phyloP scores from a whole-genome alignment of 2,113 vertebrate genomes.

The Pterocles burchelli region DNA sequence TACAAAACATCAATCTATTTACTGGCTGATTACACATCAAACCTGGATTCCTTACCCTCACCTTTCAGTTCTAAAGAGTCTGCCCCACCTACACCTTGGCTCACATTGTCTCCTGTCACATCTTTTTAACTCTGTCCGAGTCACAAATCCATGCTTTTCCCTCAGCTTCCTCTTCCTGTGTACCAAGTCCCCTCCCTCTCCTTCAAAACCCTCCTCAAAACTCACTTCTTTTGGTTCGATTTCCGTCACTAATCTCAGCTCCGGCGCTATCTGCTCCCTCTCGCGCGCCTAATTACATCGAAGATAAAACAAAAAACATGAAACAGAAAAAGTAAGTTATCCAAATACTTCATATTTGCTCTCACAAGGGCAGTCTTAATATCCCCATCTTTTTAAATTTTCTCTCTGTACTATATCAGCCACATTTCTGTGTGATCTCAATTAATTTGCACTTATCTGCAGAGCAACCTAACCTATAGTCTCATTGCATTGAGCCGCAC shows the following conservation, averaged over 20 bases:
- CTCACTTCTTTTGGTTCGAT: slow-evolving; percentile 75
- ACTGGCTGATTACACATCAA: slow-evolving; percentile 7
- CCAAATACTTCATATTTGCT: slow-evolving; percentile 40
- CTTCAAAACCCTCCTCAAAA: slow-evolving; percentile 74
- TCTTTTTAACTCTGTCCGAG: slow-evolving; percentile 45
- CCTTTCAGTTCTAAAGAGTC: slow-evolving; percentile 42
- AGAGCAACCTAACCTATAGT: background rate
- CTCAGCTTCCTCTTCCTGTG: slow-evolving; percentile 68
- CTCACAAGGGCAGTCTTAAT: slow-evolving; percentile 50
- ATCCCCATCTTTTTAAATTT: background rate
- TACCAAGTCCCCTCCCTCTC: slow-evolving; percentile 72
- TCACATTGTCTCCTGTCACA: slow-evolving; percentile 53
- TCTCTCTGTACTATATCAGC: background rate
- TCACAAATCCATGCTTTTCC: slow-evolving; percentile 40
- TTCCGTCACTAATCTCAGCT: slow-evolving; percentile 78
- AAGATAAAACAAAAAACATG: slow-evolving; percentile 76
- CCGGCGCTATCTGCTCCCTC: slow-evolving; percentile 75
- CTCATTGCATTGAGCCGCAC: background rate
- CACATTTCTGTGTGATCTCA: background rate
- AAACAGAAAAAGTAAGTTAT: slow-evolving; percentile 74
- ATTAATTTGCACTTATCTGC: background rate
- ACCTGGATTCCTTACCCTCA: slow-evolving; percentile 39
- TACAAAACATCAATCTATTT: background rate
- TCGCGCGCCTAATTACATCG: slow-evolving; percentile 70
- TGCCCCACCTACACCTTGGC: slow-evolving; percentile 55